Percentiles rank a stretch among this genome's conserved stretches.
phyloP scores from a whole-genome alignment of 2,113 vertebrate species.

The Miniopterus natalensis region DNA sequence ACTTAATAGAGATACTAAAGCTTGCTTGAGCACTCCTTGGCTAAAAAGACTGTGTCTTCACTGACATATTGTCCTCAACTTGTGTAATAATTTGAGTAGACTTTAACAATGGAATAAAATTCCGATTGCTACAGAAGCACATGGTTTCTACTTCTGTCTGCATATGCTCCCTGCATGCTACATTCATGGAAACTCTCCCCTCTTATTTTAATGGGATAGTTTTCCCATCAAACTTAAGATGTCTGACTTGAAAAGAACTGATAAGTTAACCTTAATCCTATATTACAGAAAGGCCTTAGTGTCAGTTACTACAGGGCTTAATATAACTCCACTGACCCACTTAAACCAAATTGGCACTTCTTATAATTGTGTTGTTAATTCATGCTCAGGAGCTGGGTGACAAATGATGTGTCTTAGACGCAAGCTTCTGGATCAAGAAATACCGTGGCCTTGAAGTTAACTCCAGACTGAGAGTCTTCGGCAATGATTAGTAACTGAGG shows the following conservation, averaged over 20 bases:
- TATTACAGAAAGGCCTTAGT: constrained; percentile 72
- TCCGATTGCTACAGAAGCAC: background rate
- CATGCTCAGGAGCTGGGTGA: constrained; percentile 43
- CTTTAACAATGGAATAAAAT: background rate
- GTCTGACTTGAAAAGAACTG: constrained; percentile 70
- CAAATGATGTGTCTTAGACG: constrained; percentile 63
- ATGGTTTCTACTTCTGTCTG: background rate
- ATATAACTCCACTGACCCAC: constrained; percentile 79
- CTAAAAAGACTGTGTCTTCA: constrained; percentile 23
- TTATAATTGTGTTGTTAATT: constrained; percentile 80
- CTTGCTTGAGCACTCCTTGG: background rate
- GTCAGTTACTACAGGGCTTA: constrained; percentile 70
- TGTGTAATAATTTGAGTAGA: background rate
- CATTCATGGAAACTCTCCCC: background rate
- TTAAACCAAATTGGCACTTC: constrained; percentile 76
- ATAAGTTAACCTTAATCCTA: constrained; percentile 79
- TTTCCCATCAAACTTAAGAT: constrained; percentile 47
- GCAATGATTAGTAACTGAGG: background rate
- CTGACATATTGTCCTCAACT: background rate
- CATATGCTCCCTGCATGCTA: background rate
- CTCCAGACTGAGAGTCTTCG: background rate
- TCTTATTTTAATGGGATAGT: constrained; percentile 60
- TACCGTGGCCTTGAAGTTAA: constrained; percentile 65
- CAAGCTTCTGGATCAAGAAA: constrained; percentile 66
- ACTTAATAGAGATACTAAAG: background rate